Percentiles rank a stretch among this genome's conserved stretches.
Evolutionary conservation across 2,888 invertebrate genomes (phyloP).

Genomic region (Hirtodrosophila cameraria): DNA sequence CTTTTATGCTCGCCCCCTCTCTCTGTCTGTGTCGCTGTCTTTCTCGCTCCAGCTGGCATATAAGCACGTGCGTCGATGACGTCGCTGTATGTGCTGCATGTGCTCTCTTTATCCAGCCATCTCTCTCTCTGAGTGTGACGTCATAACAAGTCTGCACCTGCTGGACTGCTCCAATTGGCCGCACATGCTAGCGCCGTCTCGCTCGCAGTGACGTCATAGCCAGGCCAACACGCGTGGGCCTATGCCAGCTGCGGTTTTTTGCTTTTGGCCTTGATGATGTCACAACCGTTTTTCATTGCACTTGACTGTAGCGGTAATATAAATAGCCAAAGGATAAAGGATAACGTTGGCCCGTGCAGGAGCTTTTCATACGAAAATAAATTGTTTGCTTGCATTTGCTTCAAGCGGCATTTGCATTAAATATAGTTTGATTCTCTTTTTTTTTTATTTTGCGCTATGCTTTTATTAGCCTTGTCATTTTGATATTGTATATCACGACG

Average conservation of each 20-base stretch:
- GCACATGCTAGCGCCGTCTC: slow-evolving; percentile 26
- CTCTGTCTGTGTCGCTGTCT: slow-evolving; percentile 13
- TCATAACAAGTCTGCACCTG: slow-evolving; percentile 30
- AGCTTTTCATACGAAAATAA: no score
- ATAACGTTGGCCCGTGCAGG: no score
- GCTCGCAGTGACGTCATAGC: slow-evolving; percentile 53
- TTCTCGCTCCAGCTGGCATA: slow-evolving; percentile 30
- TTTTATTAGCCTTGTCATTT: no score
- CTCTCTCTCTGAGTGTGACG: slow-evolving; percentile 56
- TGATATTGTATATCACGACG: no score
- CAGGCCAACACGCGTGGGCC: slow-evolving; percentile 7
- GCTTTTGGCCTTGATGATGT: slow-evolving; percentile 69
- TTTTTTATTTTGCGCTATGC: no score
- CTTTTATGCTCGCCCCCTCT: neutral
- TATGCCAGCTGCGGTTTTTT: slow-evolving; percentile 13
- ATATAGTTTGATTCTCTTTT: no score
- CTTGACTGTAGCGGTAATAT: slow-evolving; percentile 11
- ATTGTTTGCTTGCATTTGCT: no score
- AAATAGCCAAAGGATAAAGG: slow-evolving; percentile 67
- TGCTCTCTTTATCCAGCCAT: slow-evolving; percentile 4
- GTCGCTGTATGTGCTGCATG: slow-evolving; percentile 47
- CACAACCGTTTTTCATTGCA: slow-evolving; percentile 46
- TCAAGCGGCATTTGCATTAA: no score
- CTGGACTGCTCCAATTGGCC: slow-evolving; percentile 19
- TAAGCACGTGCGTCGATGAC: slow-evolving; percentile 71